Evolutionary conservation across 2,113 vertebrate species (phyloP), one percentile per base, ranked within the genome.

Genomic region (Struthidea cinerea): DNA sequence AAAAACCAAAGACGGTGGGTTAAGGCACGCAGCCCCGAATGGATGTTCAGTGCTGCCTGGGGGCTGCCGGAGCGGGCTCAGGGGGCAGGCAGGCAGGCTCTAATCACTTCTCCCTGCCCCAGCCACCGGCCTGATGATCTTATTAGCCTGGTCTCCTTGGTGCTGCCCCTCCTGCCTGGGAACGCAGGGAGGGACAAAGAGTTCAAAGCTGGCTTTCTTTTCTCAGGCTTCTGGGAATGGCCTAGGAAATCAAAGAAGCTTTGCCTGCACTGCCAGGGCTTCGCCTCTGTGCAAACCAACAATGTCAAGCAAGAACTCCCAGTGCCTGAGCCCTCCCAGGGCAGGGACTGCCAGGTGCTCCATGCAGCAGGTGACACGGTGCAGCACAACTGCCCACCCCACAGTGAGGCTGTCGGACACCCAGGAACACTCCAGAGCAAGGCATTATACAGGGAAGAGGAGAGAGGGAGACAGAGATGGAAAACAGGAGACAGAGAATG

Each of bases 151-250:
- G 33, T 84, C 75, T 83, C 90, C 85, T 49, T 59, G 81, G 89
- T 82, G 71, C 85, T 73, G 69, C 79, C 53, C 82, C 79, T 55
- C 74, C 68, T 28, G 53, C 83, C 80, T 32, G 17, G 78, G 78
- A 96, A 68, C 0, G 68, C 57, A 37, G 71, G 60, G 44, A 95
- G 63, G 49, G 39, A 75, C 55, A 47, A 61, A 89, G 27, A 55
- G 75, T 42, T 86, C 76, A 67, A 76, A 89, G 95, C 87, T 52
- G 73, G n/a, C 67, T 13, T 81, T 49, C 90, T 82, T 95, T 90
- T 91, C 69, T 94, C 84, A 86, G 46, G 42, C 92, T 81, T 60
- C 88, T 96, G 84, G 89, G 90, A 91, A 76, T 1, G 7, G 83
- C 47, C 59, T 16, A 39, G 33, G 47, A 71, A 76, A 95, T 70